These are phyloP conservation scores for Sciaenops ocellatus DNA, from an alignment of 2,797 vertebrate species.

Conservation along the genomic window DNA sequence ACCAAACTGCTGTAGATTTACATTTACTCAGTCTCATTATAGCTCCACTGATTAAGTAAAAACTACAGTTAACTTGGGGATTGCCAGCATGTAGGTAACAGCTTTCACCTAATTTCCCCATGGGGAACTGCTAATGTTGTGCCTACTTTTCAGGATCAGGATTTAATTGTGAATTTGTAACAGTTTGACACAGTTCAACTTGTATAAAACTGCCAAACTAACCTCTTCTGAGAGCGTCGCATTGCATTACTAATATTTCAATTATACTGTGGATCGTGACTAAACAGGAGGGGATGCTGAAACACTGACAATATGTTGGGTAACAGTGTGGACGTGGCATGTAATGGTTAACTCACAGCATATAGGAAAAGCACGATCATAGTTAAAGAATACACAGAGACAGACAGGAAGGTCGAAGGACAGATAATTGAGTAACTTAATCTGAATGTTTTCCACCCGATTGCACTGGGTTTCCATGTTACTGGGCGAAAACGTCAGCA, in stretches of 20 bases:
- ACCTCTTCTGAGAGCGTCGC: not conserved
- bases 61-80: not conserved
- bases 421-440: not conserved
- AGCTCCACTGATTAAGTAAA: not conserved
- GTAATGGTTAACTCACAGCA: constrained; percentile 57
- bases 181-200: constrained; percentile 3
- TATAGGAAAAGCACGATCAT: constrained; percentile 8
- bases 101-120: constrained; percentile 15
- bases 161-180: constrained; percentile 1
- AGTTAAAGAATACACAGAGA: not conserved
- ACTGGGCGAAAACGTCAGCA: not conserved
- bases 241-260: not conserved
- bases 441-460: not conserved
- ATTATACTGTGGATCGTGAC: not conserved
- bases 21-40: not conserved
- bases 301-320: not conserved
- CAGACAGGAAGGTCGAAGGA: not conserved
- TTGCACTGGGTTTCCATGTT: constrained; percentile 3
- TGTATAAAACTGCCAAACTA: not conserved
- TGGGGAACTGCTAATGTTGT: not conserved
- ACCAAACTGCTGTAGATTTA: not conserved
- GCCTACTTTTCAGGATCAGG: constrained; percentile 11
- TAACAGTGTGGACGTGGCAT: constrained; percentile 12
- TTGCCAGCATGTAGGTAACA: constrained; percentile 6
- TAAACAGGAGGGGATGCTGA: not conserved